Base-by-base conservation (phyloP, 2,888 invertebrate genomes). In the Leptopilina myrica region DNA sequence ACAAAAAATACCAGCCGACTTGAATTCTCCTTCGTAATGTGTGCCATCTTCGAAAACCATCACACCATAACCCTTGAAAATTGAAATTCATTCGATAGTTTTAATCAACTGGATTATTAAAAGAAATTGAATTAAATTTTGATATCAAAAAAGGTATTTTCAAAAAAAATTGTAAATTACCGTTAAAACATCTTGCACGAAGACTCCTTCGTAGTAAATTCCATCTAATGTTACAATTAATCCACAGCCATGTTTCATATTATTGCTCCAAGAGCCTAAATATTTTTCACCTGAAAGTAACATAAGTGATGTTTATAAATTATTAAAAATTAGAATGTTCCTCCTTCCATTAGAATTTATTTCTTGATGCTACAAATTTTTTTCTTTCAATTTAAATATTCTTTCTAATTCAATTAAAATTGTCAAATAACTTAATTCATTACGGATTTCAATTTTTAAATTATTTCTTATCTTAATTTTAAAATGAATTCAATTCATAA, bases 41-140 rank as follows among this genome's bases (percentile, higher is more conserved):
- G 96, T 96, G 46, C 96, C 96, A 88, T 98, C 97, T 90, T 97
- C 97, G 83, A 97, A 96, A 26, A 98, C 95, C 94, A 97, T 97
- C 9, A 98, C 94, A 4, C 97, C 97, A 86, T 95, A 95, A n/a
- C 97, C 97, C 96, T 96, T 85, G 5, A 86, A 86, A 81, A 14
- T 56, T 14, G 33, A 26, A 73, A 86, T 77, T 81, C 33, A 33
- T 1, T 26, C 26, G 26, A 26, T 26, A 26, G 26, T 26, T 26
- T 26, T 26, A 26, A 26, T 26, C 26, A 26, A 26, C 3, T 26
- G 26, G 26, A 0, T 26, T 26, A 26, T 33, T 33, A 33, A 33
- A 33, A 33, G 33, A 4, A 80, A 83, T 78, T 43, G 0, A 43
- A 43, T 43, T 43, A 43, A 43, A 43, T 43, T 43, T 9, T 26